These are phyloP conservation scores for Deilephila elpenor DNA, from an alignment of 2,888 invertebrate genomes.

Conservation along the genomic window DNA sequence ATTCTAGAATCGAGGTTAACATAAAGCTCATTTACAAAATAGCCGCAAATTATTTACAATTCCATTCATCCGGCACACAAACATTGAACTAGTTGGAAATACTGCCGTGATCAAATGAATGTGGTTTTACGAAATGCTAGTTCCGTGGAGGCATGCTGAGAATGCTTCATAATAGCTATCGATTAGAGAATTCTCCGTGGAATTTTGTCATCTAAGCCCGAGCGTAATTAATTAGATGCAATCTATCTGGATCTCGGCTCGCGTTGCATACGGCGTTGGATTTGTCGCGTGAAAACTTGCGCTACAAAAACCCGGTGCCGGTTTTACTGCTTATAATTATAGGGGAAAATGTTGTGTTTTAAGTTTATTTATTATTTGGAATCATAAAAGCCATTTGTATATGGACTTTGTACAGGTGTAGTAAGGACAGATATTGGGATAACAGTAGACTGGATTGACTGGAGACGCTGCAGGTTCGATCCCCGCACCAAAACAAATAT, in stretches of 20 bases:
- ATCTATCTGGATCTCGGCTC: constrained; percentile 25
- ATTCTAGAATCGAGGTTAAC: not conserved
- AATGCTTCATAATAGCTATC: constrained; percentile 28
- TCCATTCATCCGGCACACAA: not conserved
- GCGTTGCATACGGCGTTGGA: constrained; percentile 9
- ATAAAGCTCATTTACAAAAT: not conserved
- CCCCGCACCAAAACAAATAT: no score
- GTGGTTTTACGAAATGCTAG: constrained; percentile 20
- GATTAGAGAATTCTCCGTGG: constrained; percentile 39
- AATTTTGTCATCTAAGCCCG: constrained; percentile 44
- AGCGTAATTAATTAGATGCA: constrained; percentile 41
- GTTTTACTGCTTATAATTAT: not conserved
- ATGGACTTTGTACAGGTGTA: no score
- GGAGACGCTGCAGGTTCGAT: no score
- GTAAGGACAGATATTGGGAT: no score
- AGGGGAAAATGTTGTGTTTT: no score
- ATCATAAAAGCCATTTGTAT: no score
- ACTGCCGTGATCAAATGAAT: constrained; percentile 8
- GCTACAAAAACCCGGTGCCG: not conserved
- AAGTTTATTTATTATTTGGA: no score
- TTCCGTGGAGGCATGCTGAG: constrained; percentile 16
- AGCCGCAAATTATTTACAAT: no score
- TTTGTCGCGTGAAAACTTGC: not conserved
- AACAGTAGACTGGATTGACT: no score
- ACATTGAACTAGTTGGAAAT: not conserved